Conservation (phyloP, 2,113 vertebrate species). For the Elanoides forficatus region DNA sequence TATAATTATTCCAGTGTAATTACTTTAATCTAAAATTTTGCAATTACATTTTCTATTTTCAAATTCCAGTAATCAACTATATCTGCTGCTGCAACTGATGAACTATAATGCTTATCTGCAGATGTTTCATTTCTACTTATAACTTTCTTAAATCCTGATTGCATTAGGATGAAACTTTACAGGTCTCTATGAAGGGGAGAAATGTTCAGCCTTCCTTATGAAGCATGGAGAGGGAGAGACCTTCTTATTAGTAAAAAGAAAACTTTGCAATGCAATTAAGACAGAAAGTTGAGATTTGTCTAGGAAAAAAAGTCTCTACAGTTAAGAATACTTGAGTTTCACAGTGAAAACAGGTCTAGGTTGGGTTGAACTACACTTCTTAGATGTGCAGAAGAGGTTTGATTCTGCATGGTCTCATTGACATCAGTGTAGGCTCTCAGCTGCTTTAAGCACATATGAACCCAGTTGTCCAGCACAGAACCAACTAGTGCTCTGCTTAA, state of each 20-base stretch:
- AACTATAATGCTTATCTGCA: background rate
- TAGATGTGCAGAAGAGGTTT: background rate
- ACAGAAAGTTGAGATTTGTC: background rate
- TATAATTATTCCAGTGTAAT: slow-evolving; percentile 58
- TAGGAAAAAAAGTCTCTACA: background rate
- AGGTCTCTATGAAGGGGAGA: background rate
- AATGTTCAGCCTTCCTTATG: background rate
- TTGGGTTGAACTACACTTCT: background rate
- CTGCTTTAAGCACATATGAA: background rate
- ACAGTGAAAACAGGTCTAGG: background rate
- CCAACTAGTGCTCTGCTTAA: background rate
- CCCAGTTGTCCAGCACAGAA: background rate
- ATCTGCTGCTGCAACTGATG: background rate
- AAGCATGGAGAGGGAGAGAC: background rate
- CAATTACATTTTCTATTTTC: slow-evolving; percentile 43
- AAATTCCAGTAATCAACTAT: slow-evolving; percentile 46
- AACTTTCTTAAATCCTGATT: background rate
- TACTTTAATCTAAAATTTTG: slow-evolving; percentile 60
- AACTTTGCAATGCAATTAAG: background rate
- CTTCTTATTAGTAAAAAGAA: background rate
- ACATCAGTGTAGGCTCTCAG: background rate
- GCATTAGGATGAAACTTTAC: background rate
- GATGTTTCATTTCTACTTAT: background rate
- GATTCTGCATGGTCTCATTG: fast-evolving
- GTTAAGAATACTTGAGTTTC: background rate